phyloP scores from a whole-genome alignment of 2,888 invertebrate genomes.

The Thecocarcelia acutangulata region DNA sequence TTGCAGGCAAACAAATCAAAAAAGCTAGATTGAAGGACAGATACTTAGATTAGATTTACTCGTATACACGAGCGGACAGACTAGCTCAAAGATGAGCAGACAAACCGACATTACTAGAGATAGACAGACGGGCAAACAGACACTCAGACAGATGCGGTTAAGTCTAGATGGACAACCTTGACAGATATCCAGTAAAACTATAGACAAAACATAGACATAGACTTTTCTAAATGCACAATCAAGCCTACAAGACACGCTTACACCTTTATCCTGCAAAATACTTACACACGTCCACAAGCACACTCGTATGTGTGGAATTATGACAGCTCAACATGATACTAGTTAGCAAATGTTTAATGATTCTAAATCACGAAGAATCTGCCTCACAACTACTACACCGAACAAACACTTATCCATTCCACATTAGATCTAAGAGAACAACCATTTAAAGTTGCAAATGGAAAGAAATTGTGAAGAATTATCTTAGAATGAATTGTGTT shows the following conservation, averaged over 20 bases:
- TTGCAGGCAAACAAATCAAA: slow-evolving; percentile 23
- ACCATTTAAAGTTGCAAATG: slow-evolving; percentile 48
- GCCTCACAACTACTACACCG: slow-evolving; percentile 30
- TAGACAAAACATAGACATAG: slow-evolving; percentile 62
- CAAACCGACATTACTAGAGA: slow-evolving; percentile 30
- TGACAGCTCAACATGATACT: slow-evolving; percentile 69
- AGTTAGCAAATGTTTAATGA: slow-evolving; percentile 69
- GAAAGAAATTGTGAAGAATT: slow-evolving; percentile 50
- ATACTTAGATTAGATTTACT: slow-evolving; percentile 50
- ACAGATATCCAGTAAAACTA: slow-evolving; percentile 66
- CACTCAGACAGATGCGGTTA: slow-evolving; percentile 56
- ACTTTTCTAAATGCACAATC: neutral
- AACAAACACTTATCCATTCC: slow-evolving; percentile 20
- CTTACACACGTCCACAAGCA: neutral
- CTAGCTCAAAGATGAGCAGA: slow-evolving; percentile 22
- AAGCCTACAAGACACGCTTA: slow-evolving; percentile 7
- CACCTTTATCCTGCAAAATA: slow-evolving; percentile 37
- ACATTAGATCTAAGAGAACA: slow-evolving; percentile 32
- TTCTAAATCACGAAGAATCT: slow-evolving; percentile 66
- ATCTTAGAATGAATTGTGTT: slow-evolving; percentile 65
- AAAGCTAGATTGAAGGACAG: slow-evolving; percentile 23
- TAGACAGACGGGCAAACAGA: slow-evolving; percentile 27
- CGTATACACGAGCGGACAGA: slow-evolving; percentile 36
- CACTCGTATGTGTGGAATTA: slow-evolving; percentile 58
- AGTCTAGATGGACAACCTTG: slow-evolving; percentile 66